phyloP scores from a whole-genome alignment of 1,140 invertebrate genomes.

The Apocrypta bakeri region DNA sequence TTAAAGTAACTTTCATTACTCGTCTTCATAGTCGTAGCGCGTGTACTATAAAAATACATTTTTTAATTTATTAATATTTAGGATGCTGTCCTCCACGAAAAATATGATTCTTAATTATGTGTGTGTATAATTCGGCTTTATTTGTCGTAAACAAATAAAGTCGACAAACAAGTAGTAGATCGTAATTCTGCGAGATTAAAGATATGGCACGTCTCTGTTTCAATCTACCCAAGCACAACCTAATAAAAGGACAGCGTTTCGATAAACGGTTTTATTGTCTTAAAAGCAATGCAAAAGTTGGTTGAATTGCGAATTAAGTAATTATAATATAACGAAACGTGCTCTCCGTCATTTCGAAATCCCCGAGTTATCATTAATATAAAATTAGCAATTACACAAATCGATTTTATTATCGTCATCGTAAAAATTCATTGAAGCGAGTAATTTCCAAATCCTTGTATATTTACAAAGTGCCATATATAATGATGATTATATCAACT shows the following conservation, averaged over 20 bases:
- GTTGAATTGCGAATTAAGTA: background rate
- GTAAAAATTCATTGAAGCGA: too few relatives aligned
- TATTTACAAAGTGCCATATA: background rate
- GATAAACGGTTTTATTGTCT: background rate
- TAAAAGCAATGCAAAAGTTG: background rate
- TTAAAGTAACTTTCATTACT: background rate
- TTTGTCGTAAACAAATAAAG: background rate
- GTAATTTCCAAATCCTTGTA: too few relatives aligned
- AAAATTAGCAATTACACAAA: background rate
- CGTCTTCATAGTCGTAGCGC: too few relatives aligned
- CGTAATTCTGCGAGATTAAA: background rate
- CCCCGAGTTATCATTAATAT: too few relatives aligned
- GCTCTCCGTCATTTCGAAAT: too few relatives aligned
- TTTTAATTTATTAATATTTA: background rate
- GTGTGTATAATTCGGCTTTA: background rate
- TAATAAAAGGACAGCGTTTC: background rate
- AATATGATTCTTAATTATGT: background rate
- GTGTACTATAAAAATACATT: too few relatives aligned
- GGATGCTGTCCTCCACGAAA: background rate
- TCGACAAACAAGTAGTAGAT: background rate
- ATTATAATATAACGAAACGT: too few relatives aligned
- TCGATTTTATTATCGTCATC: too few relatives aligned
- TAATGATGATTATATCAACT: background rate
- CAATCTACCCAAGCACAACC: background rate
- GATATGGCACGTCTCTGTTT: background rate